Conservation (phyloP, 2,888 invertebrate genomes). For the Margaritifera margaritifera region DNA sequence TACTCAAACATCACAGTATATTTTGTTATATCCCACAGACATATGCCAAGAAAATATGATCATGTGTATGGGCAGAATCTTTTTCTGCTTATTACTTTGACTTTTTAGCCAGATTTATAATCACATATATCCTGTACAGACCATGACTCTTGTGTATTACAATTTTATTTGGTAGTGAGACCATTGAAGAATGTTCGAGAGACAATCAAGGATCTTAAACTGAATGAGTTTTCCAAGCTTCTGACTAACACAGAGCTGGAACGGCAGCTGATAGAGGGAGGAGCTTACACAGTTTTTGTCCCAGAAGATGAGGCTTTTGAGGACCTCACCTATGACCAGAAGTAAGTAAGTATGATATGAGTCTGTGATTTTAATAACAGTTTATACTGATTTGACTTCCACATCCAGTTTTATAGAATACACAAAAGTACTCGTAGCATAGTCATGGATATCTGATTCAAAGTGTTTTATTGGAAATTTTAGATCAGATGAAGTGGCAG, state of each 20-base stretch:
- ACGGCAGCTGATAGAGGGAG: constrained; percentile 66
- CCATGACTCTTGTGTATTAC: neutral
- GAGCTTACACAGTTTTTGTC: constrained; percentile 75
- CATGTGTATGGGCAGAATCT: neutral
- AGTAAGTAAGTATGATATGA: constrained; percentile 55
- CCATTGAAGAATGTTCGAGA: constrained; percentile 74
- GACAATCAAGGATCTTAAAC: constrained; percentile 73
- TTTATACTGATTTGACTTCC: too few species aligned
- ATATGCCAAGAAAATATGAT: too few species aligned
- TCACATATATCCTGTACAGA: too few species aligned
- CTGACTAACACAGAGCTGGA: constrained; percentile 73
- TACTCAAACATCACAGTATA: too few species aligned
- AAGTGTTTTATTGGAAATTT: too few species aligned
- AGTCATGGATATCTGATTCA: too few species aligned
- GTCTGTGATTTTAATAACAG: neutral
- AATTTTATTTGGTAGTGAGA: constrained; percentile 67
- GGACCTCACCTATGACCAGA: constrained; percentile 53
- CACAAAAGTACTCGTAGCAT: too few species aligned
- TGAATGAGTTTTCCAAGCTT: constrained; percentile 73
- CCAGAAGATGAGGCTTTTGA: constrained; percentile 74
- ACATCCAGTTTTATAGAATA: too few species aligned
- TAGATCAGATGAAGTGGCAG: too few species aligned
- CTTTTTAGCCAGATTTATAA: too few species aligned
- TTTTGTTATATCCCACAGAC: too few species aligned
- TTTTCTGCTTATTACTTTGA: neutral